Base-by-base conservation (phyloP, 2,113 vertebrate species). In the Hassar affinis region DNA sequence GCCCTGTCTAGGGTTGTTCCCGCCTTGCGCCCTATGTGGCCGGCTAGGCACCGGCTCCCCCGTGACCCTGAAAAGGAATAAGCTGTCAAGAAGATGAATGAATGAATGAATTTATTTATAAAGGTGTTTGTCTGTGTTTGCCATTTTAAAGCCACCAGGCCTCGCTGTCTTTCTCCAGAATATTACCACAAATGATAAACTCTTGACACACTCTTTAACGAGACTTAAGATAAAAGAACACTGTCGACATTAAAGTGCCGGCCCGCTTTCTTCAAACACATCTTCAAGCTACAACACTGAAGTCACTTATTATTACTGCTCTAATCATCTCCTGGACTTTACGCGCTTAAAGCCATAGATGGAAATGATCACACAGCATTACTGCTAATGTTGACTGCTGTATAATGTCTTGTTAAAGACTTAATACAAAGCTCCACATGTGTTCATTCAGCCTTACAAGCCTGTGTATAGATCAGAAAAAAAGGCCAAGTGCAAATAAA, bases 211-310 rank as follows among this genome's bases (percentile, higher is more conserved):
- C n/a, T 47, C 57, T 49, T 59, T 62, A 79, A 79, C 62, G n/a
- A 79, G 56, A 62, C 15, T 62, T 30, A 20, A 79, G 78, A 47
- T 79, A 62, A 79, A 79, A 79, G 38, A 27, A 30, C 56, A 62
- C 15, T 6, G 20, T 25, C 4, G 7, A 30, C 57, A 47, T 79
- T 30, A 62, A 79, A 79, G 78, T 22, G 20, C n/a, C 47, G 57
- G 38, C 8, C n/a, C 20, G 47, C n/a, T 1, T 12, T 42, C 38
- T 42, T 42, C 38, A 42, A 30, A 30, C 38, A 47, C 38, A 61
- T 20, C 77, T 61, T 42, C 35, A n/a, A 78, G 76, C 20, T 54
- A 27, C 38, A 4, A 61, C 61, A 17, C 22, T 61, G 56, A n/a
- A 79, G 77, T 45, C 56, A 1, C 38, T 10, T 25, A 27, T 79